Evolutionary conservation across 2,888 invertebrate genomes (phyloP).

Genomic region (Hypselothyrea guttata): DNA sequence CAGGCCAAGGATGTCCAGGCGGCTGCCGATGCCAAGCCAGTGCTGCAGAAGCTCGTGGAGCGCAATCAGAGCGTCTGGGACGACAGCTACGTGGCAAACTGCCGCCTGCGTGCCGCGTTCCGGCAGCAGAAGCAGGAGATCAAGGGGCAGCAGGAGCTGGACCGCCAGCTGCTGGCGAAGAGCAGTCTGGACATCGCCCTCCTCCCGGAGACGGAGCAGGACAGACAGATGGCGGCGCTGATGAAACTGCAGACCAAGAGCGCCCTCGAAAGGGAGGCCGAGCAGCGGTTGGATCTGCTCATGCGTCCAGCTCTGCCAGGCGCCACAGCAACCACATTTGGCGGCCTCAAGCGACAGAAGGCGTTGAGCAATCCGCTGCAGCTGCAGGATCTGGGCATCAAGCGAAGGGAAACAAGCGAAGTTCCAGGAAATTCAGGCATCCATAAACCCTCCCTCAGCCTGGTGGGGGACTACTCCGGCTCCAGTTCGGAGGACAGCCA

Average conservation of each 20-base stretch:
- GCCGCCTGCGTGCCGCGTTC: conserved; percentile 91
- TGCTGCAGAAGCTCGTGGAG: conserved; percentile 89
- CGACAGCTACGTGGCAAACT: conserved; percentile 96
- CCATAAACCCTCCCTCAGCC: conserved; percentile 26
- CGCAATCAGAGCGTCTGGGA: conserved; percentile 92
- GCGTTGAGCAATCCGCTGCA: conserved; percentile 80
- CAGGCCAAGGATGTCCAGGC: conserved; percentile 89
- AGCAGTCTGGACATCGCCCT: conserved; percentile 90
- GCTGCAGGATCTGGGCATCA: conserved; percentile 79
- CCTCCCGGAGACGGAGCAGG: conserved; percentile 90
- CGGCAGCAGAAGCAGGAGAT: conserved; percentile 89
- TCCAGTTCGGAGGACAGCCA: conserved; percentile 53
- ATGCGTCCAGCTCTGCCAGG: conserved; percentile 85
- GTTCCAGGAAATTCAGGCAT: too few relatives aligned
- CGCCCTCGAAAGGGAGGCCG: conserved; percentile 84
- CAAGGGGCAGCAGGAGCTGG: conserved; percentile 86
- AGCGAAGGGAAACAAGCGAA: conserved; percentile 49
- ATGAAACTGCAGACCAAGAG: conserved; percentile 87
- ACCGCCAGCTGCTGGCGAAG: conserved; percentile 88
- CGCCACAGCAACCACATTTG: conserved; percentile 83
- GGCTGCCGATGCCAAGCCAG: conserved; percentile 88
- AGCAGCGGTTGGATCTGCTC: conserved; percentile 83
- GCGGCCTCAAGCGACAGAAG: conserved; percentile 84
- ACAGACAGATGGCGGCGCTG: conserved; percentile 90
- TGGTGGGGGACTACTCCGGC: conserved; percentile 70